Conservation (phyloP, 2,888 invertebrate genomes). For the Geotrupes spiniger region DNA sequence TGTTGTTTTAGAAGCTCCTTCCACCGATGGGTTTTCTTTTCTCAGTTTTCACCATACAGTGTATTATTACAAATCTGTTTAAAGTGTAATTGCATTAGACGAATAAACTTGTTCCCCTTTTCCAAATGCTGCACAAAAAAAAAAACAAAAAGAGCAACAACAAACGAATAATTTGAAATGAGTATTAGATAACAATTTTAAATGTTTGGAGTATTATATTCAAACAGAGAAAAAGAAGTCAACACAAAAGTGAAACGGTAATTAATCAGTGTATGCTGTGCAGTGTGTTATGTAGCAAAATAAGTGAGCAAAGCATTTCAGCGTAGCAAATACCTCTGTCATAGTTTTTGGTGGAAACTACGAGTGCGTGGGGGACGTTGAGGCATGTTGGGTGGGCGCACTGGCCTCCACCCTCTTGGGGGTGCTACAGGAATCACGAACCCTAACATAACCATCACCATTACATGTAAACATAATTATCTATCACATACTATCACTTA, state of each 20-base stretch:
- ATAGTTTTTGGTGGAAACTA: conserved; percentile 48
- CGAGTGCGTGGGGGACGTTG: conserved; percentile 61
- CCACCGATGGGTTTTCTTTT: no score
- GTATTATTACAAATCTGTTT: no score
- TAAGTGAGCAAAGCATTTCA: conserved; percentile 27
- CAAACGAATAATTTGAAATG: no score
- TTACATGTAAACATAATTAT: conserved; percentile 11
- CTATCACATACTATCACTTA: conserved; percentile 4
- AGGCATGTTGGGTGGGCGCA: conserved; percentile 58
- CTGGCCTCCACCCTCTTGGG: conserved; percentile 55
- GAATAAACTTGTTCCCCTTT: no score
- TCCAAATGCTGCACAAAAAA: no score
- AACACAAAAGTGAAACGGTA: not conserved
- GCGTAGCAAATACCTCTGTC: conserved; percentile 26
- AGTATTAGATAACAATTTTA: no score
- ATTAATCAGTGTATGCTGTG: conserved; percentile 8
- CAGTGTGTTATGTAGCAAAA: conserved; percentile 11
- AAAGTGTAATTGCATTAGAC: no score
- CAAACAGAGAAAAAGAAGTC: no score
- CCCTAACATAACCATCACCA: conserved; percentile 18
- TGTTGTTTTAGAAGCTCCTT: no score
- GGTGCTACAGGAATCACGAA: conserved; percentile 38
- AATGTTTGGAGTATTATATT: no score
- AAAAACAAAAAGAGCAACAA: no score
- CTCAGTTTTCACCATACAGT: no score